phyloP scores from a whole-genome alignment of 1,140 invertebrate genomes.

The Drosophila funebris region DNA sequence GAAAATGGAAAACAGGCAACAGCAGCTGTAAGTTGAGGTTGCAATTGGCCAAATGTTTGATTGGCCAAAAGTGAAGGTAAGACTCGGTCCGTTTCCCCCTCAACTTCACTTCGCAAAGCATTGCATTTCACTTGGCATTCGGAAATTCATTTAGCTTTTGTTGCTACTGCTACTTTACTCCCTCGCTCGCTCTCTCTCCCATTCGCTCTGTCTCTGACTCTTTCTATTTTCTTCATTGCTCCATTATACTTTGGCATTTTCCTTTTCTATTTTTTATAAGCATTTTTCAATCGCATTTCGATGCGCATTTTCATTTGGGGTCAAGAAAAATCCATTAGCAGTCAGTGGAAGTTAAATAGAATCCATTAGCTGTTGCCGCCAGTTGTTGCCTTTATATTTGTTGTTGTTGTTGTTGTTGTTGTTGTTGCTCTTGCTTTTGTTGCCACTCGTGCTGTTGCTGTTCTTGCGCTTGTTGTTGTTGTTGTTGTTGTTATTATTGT shows the following conservation, averaged over 20 bases:
- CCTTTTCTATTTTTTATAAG: slow-evolving; percentile 73
- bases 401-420: slow-evolving; percentile 17
- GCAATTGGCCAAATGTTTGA: slow-evolving; percentile 40
- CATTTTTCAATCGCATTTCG: slow-evolving; percentile 81
- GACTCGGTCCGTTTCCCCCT: neutral
- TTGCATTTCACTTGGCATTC: slow-evolving; percentile 71
- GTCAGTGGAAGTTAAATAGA: slow-evolving; percentile 83
- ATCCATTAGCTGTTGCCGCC: slow-evolving; percentile 77
- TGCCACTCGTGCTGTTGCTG: slow-evolving; percentile 28
- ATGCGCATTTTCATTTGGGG: slow-evolving; percentile 83
- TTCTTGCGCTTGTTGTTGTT: slow-evolving; percentile 27
- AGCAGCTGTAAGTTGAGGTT: slow-evolving; percentile 20
- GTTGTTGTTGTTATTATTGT: too few species aligned
- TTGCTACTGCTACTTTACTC: slow-evolving; percentile 47
- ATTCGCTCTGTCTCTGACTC: slow-evolving; percentile 1
- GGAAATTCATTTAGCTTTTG: slow-evolving; percentile 74
- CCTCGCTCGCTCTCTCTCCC: neutral
- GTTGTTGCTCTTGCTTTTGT: slow-evolving; percentile 21
- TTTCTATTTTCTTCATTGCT: slow-evolving; percentile 37
- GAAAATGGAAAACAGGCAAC: slow-evolving; percentile 5
- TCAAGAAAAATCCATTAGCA: slow-evolving; percentile 84
- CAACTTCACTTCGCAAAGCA: neutral
- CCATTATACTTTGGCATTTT: slow-evolving; percentile 48
- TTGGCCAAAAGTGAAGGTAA: slow-evolving; percentile 34
- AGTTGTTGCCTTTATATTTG: slow-evolving; percentile 48